Base-by-base conservation (phyloP, 23 tunicate genomes). In the Oikopleura albicans region DNA sequence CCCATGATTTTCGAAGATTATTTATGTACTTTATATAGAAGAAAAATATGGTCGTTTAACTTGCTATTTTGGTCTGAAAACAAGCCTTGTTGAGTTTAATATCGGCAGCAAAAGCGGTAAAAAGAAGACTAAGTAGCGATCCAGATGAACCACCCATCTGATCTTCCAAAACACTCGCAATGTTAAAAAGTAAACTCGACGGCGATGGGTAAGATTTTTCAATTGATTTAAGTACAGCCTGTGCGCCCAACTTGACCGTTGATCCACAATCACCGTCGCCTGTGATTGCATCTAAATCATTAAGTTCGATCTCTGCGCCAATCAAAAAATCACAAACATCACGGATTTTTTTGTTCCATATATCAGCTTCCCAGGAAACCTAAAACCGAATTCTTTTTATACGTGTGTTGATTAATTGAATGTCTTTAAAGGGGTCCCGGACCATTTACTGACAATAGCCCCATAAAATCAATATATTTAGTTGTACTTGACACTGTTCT, bases 201-300 rank as follows among this genome's bases (percentile, higher is more conserved):
- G 79, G 79, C 28, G 27, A 16, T 22, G 4, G 2, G 31, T 71
- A 2, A 16, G 33, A 4, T 2, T n/a, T 4, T 12, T 71, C 34
- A 29, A 71, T 29, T 16, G 79, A 31, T 27, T 27, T 29, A 2
- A 27, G 4, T 71, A 71, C 79, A 71, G 79, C 79, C 4, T 16
- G 4, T 57, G 97, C 90, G 22, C 99, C 99, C 1, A 91, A 87
- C 75, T 88, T 88, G 41, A 90, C 79, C 0, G 99, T 95, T 0
- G 96, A 85, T 39, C 99, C 99, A 88, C 99, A 95, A 89, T 95
- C 99, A 27, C 96, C 99, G 87, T 95, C 99, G 12, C 99, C 99
- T 40, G 90, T 83, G 0, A 86, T 40, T 1, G 91, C 84, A 40
- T 95, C 99, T 38, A 95, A 75, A 2, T 90, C 89, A 83, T 95